These are phyloP conservation scores for Nymphalis polychloros DNA, from an alignment of 2,888 invertebrate genomes.

Conservation along the genomic window DNA sequence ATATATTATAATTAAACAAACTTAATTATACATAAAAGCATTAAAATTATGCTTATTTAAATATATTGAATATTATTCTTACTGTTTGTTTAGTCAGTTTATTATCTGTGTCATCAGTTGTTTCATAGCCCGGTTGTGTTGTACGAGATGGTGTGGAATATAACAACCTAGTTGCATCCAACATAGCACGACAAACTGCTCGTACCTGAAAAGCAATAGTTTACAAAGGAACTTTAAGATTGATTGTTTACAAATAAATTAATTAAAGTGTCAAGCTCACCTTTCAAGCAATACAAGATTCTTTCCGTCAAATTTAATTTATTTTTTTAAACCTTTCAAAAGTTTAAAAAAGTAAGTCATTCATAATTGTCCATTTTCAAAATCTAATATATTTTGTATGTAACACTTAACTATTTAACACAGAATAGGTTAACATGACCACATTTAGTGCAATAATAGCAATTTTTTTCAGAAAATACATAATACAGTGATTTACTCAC, in stretches of 20 bases:
- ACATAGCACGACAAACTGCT: slow-evolving; percentile 88
- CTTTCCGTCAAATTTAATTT: no score
- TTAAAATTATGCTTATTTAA: background rate
- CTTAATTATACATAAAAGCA: background rate
- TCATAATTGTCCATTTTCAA: no score
- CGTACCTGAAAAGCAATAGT: slow-evolving; percentile 58
- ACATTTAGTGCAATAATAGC: background rate
- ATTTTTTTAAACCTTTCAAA: no score
- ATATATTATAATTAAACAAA: no score
- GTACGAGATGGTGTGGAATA: slow-evolving; percentile 80
- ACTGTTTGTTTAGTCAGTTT: slow-evolving; percentile 63
- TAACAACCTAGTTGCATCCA: slow-evolving; percentile 89
- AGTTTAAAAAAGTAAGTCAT: no score
- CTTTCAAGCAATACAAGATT: no score
- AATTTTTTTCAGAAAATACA: background rate
- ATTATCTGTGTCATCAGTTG: slow-evolving; percentile 78
- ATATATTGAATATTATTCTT: slow-evolving; percentile 27
- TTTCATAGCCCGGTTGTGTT: slow-evolving; percentile 77
- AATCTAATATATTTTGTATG: no score
- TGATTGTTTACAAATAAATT: no score
- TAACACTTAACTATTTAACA: background rate
- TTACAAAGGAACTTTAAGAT: no score
- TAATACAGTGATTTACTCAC: slow-evolving; percentile 54
- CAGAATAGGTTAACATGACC: no score
- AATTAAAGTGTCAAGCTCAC: no score